These are phyloP conservation scores for Plumapathes pennacea DNA, from an alignment of 92 coral and sea anemone species.

Conservation along the genomic window DNA sequence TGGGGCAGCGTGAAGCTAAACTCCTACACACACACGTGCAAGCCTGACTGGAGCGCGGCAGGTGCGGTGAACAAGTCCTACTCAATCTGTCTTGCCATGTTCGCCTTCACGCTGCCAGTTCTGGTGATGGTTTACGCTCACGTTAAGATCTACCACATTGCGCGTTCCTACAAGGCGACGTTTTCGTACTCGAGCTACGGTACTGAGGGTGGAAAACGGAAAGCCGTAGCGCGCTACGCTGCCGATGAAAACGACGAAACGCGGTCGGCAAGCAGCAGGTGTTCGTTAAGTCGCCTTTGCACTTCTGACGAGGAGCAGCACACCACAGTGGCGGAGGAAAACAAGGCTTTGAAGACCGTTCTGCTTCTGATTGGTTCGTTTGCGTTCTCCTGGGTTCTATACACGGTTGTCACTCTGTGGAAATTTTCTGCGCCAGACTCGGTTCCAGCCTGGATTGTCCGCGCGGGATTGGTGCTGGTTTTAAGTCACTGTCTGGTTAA, in stretches of 20 bases:
- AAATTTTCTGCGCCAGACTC: constrained; percentile 16
- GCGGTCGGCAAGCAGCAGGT: background rate
- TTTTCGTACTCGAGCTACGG: background rate
- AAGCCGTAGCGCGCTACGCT: too few relatives aligned
- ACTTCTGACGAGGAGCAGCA: background rate
- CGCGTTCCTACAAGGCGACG: background rate
- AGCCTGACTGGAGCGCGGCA: constrained; percentile 38
- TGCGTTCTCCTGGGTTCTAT: constrained; percentile 21
- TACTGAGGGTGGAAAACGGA: background rate
- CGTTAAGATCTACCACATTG: constrained; percentile 21
- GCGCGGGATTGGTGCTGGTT: constrained; percentile 26
- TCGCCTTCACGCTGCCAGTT: constrained; percentile 23
- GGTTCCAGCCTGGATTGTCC: constrained; percentile 30
- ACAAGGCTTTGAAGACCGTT: constrained; percentile 34
- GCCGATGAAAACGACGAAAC: background rate
- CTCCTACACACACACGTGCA: constrained; percentile 32
- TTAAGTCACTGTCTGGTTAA: constrained; percentile 19
- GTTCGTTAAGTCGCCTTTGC: background rate
- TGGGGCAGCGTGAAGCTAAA: constrained; percentile 21
- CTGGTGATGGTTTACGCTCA: constrained; percentile 17
- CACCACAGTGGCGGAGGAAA: background rate
- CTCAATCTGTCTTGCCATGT: constrained; percentile 11
- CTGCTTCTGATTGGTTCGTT: constrained; percentile 29
- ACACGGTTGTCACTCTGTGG: constrained; percentile 29
- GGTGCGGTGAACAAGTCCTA: constrained; percentile 23